Base-by-base conservation (phyloP, 53 echinoderm and acorn worm species). In the Holothuria scabra region DNA sequence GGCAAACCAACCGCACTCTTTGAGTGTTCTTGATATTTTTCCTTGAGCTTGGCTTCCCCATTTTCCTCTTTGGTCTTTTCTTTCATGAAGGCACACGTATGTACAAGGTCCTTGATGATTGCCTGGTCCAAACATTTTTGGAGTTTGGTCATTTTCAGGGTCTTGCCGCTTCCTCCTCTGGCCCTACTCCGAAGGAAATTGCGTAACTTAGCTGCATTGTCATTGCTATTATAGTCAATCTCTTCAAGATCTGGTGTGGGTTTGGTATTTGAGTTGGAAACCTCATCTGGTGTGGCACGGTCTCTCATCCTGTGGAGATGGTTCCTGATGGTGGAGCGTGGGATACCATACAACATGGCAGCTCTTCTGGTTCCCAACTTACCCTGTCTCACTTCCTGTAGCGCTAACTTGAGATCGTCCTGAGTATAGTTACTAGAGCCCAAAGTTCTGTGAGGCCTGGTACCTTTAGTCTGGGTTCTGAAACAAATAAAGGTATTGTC, bases 281-380 rank as follows among this genome's bases (percentile, higher is more conserved):
- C 67, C 83, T 84, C 95, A 46, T 87, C 88, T 37, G 69, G 70
- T 1, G 88, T 74, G 69, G 83, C 76, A 72, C 87, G 93, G 69
- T 87, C 91, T 60, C 84, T 83, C 87, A 80, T 92, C 65, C 94
- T 88, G 81, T 99, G 95, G 56, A 99, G 99, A 79, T 99, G 99
- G 88, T 99, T 99, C 56, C 99, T 86, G 78, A 99, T 99, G 75
- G 99, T 99, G n/a, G 99, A 99, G 25, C 99, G 89, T 23, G 99
- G 99, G 31, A 99, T 99, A n/a, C 99, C 99, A 85, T 91, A 99
- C 3, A 99, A 88, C 84, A 99, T 93, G 1, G 99, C 92, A 28
- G 99, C 99, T 56, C 99, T 88, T 26, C 99, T 85, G 12, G 99
- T 99, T 24, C 99, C 99, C 3, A 99, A 80, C 86, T 95, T 94